A percentile compares a stretch with the other conserved stretches of the same genome.
Conservation (phyloP, 2,113 vertebrate species). For the Brachypteracias leptosomus region DNA sequence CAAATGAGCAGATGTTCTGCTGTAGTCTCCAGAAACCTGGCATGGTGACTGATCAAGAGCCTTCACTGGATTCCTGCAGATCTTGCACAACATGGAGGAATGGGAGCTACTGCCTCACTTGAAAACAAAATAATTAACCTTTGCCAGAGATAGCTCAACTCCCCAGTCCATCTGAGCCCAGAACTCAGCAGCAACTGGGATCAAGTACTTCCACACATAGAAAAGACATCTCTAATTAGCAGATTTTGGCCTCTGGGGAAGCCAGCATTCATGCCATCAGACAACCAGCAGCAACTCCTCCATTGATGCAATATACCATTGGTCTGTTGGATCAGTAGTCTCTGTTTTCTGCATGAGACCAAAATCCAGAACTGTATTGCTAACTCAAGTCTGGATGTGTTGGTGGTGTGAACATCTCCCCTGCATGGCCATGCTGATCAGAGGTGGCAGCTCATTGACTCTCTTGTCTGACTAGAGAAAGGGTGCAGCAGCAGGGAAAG, state of each 20-base stretch:
- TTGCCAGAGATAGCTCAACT: background rate
- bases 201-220: background rate
- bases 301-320: background rate
- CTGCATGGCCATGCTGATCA: fast-evolving
- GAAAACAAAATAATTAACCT: background rate
- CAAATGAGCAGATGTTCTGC: background rate
- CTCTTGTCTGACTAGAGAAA: background rate
- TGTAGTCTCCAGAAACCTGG: background rate
- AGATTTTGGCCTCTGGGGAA: background rate
- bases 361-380: background rate
- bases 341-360: background rate
- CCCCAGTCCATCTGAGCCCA: background rate
- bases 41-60: fast-evolving
- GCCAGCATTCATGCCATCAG: background rate
- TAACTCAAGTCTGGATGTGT: background rate
- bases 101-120: background rate
- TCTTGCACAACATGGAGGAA: background rate
- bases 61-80: background rate
- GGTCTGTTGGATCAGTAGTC: background rate
- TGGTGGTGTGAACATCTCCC: fast-evolving
- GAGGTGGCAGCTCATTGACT: background rate
- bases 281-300: background rate
- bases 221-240: background rate
- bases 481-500: background rate
- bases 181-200: background rate